Base-by-base conservation (phyloP, 1,140 invertebrate genomes). In the Penaeus japonicus region DNA sequence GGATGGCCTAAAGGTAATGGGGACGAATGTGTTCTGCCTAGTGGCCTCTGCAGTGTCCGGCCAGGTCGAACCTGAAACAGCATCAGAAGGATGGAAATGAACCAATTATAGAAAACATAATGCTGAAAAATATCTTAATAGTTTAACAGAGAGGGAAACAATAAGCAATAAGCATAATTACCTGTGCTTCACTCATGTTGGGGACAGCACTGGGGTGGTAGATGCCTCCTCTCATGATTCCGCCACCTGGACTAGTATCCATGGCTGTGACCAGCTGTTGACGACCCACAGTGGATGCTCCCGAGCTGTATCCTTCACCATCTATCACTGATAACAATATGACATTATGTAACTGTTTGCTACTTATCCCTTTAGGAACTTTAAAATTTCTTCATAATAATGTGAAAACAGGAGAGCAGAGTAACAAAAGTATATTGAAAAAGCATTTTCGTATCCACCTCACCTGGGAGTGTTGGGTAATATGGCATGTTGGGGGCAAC, bases 1-100 rank as follows among this genome's bases (percentile, higher is more conserved):
- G 97, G 97, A 93, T 98, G 97, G 4, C 97, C 97, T n/a, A 99
- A 93, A 35, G 98, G 98, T 90, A 99, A 93, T 0, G 98, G 98
- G 5, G 97, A 97, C 18, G 96, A 97, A 92, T 98, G 97, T n/a
- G 97, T 98, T 91, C 97, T 94, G 22, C 97, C 97, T 92, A 98
- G 94, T 88, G 97, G 96, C 90, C 97, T 94, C 91, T 96, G 95
- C 90, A 95, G 93, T 92, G 94, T 93, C 93, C 96, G 96, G 92
- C 95, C 95, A 39, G 97, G 94, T 91, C 96, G 95, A 90, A 96
- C 95, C 91, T 96, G 77, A 27, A 47, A 59, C 17, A 73, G 59
- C 53, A 82, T 54, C 80, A 82, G 4, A 24, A 39, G 47, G n/a
- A 27, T 54, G n/a, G 24, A 82, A 53, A 27, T 59, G 18, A 22